Percentiles rank a stretch among this genome's conserved stretches.
phyloP scores from a whole-genome alignment of 2,888 invertebrate genomes.

The Molanna angustata region DNA sequence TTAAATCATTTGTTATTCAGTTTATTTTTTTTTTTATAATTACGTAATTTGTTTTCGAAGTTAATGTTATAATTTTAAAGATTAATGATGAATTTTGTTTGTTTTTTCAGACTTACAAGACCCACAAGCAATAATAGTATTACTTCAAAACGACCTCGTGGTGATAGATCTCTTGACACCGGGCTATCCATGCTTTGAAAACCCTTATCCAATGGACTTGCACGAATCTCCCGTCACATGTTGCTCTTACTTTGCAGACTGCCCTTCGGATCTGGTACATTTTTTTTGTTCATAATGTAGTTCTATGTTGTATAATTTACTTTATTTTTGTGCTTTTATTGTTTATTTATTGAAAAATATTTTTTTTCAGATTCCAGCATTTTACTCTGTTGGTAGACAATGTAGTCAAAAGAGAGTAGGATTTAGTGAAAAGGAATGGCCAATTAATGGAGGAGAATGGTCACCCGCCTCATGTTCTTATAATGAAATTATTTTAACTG shows the following conservation, averaged over 20 bases:
- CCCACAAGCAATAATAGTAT: constrained; percentile 95
- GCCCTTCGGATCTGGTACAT: constrained; percentile 90
- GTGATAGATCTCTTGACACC: constrained; percentile 93
- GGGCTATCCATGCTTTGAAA: constrained; percentile 98
- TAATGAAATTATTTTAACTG: constrained; percentile 97
- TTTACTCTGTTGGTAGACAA: constrained; percentile 90
- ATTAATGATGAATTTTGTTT: not conserved
- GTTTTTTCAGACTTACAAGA: constrained; percentile 84
- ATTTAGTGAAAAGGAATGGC: constrained; percentile 94
- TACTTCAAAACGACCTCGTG: constrained; percentile 96
- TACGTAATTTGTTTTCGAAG: no score
- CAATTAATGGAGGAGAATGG: constrained; percentile 95
- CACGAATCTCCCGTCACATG: constrained; percentile 98
- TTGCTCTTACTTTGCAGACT: constrained; percentile 96
- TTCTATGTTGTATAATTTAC: not conserved
- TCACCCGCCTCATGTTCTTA: constrained; percentile 94
- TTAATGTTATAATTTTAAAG: not conserved
- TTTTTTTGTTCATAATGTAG: no score
- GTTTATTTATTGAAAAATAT: not conserved
- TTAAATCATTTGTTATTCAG: no score
- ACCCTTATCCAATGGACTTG: constrained; percentile 99
- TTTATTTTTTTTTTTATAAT: no score
- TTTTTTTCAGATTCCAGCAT: constrained; percentile 68
- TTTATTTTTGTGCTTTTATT: not conserved
- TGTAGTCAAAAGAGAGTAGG: constrained; percentile 73